Percentiles rank a stretch among this genome's conserved stretches.
Conservation (phyloP, 1,140 invertebrate genomes). For the Neomicropteryx cornuta region DNA sequence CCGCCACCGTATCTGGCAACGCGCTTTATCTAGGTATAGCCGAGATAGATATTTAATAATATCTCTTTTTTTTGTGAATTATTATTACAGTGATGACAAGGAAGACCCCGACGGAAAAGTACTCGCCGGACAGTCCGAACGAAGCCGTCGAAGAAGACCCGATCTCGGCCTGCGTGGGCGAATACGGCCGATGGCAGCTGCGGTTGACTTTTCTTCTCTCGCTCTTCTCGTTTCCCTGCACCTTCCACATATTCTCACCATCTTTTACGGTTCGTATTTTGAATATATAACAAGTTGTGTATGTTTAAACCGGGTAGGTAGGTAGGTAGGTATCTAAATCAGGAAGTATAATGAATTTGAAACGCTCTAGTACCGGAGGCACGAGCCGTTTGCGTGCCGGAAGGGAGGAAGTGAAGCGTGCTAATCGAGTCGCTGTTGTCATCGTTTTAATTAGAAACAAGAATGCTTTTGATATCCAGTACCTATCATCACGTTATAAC, state of each 20-base stretch:
- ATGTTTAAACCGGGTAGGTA: not conserved
- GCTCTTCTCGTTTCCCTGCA: slow-evolving; percentile 62
- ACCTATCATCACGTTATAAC: too few relatives aligned
- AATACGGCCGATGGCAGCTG: slow-evolving; percentile 65
- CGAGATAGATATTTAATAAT: too few relatives aligned
- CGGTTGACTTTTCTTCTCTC: slow-evolving; percentile 57
- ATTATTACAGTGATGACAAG: slow-evolving; percentile 22
- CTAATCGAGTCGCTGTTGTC: too few relatives aligned
- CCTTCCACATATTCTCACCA: slow-evolving; percentile 61
- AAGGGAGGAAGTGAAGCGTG: too few relatives aligned
- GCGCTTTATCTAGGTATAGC: too few relatives aligned
- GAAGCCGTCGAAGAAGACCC: slow-evolving; percentile 46
- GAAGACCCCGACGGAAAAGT: slow-evolving; percentile 15
- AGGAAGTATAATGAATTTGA: not conserved
- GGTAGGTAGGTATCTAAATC: not conserved
- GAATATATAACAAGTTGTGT: not conserved
- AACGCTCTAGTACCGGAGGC: not conserved
- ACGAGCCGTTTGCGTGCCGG: too few relatives aligned
- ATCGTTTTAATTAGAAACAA: slow-evolving; percentile 5
- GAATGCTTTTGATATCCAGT: slow-evolving; percentile 2
- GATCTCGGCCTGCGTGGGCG: slow-evolving; percentile 54
- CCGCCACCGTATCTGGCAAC: too few relatives aligned
- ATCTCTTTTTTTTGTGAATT: too few relatives aligned
- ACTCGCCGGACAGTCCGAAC: slow-evolving; percentile 7
- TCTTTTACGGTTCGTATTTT: slow-evolving; percentile 44